phyloP scores from a whole-genome alignment of 2,113 vertebrate genomes.

The Thomomys bottae region DNA sequence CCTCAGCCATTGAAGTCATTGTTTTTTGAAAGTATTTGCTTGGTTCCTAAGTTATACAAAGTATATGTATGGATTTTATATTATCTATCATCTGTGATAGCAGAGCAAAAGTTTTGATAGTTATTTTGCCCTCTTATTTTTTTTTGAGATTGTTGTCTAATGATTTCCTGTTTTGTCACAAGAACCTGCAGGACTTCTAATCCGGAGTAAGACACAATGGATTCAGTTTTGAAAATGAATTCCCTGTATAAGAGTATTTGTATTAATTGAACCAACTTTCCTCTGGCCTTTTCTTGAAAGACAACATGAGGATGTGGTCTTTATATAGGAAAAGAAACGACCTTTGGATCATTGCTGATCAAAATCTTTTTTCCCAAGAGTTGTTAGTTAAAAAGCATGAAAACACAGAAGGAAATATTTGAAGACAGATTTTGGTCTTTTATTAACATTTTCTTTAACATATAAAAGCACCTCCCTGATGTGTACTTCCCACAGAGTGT shows the following conservation, averaged over 20 bases:
- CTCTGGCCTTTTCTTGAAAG: not conserved
- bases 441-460: conserved; percentile 57
- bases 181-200: not conserved
- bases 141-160: conserved; percentile 1
- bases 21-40: not conserved
- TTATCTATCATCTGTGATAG: not conserved
- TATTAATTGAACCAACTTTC: conserved; percentile 28
- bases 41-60: conserved; percentile 2
- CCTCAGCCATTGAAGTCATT: not conserved
- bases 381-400: conserved; percentile 46
- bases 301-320: not conserved
- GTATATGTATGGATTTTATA: not conserved
- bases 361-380: conserved; percentile 2
- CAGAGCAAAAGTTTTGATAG: not conserved
- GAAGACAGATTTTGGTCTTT: conserved; percentile 55
- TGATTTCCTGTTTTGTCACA: not conserved
- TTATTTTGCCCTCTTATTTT: conserved; percentile 18
- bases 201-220: not conserved
- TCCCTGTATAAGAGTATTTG: not conserved
- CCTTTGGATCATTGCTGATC: not conserved
- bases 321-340: not conserved
- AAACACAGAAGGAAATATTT: conserved; percentile 39
- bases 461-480: conserved; percentile 58
- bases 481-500: conserved; percentile 23
- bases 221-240: conserved; percentile 35